phyloP scores from a whole-genome alignment of 2,888 invertebrate species.

The Pristionchus mayeri region DNA sequence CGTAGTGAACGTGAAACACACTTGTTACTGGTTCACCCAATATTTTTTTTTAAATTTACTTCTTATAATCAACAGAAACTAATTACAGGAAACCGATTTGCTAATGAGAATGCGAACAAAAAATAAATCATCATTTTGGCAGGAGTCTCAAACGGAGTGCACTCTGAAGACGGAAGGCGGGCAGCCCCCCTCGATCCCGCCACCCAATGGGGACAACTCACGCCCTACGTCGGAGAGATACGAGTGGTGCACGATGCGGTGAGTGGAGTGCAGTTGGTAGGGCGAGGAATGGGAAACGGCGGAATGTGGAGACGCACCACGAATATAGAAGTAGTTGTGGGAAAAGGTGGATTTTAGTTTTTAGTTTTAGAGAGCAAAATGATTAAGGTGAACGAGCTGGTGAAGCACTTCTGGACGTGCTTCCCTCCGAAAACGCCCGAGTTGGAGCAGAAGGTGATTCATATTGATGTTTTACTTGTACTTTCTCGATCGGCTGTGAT shows the following conservation, averaged over 20 bases:
- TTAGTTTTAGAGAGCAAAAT: no score
- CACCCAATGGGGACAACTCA: conserved; percentile 19
- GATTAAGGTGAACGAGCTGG: conserved; percentile 89
- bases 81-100: no score
- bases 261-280: neutral
- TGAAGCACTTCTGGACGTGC: conserved; percentile 95
- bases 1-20: no score
- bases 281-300: no score
- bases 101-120: no score
- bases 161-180: no score
- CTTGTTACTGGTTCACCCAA: no score
- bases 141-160: neutral
- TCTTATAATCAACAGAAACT: no score
- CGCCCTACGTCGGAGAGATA: conserved; percentile 52
- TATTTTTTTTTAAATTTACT: no score
- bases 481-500: neutral
- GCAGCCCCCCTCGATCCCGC: conserved; percentile 50
- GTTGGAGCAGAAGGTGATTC: conserved; percentile 82
- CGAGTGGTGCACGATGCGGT: conserved; percentile 60
- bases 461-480: neutral
- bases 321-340: no score
- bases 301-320: no score
- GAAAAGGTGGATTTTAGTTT: no score
- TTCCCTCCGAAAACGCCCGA: conserved; percentile 86
- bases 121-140: neutral